phyloP scores from a whole-genome alignment of 1,140 invertebrate species.

The Drosophila repleta region DNA sequence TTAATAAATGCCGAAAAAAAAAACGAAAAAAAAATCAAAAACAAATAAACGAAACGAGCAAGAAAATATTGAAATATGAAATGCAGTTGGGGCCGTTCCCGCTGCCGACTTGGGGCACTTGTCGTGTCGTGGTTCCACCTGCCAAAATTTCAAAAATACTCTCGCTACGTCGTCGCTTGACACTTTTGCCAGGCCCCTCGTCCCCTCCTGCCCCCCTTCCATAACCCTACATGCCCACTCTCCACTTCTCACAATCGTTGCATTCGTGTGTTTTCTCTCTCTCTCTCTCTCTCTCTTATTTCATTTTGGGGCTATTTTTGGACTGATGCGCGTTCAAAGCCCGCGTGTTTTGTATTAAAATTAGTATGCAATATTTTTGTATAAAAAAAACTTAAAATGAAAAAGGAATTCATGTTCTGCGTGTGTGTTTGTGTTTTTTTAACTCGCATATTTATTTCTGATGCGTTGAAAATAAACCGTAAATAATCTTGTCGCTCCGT shows the following conservation, averaged over 20 bases:
- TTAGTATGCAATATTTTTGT: slow-evolving; percentile 82
- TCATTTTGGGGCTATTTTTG: slow-evolving; percentile 64
- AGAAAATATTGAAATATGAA: slow-evolving; percentile 77
- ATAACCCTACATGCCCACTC: neutral
- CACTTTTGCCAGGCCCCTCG: slow-evolving; percentile 57
- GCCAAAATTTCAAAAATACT: slow-evolving; percentile 72
- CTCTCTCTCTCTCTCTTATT: slow-evolving; percentile 42
- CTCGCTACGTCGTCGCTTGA: slow-evolving; percentile 53
- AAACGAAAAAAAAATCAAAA: slow-evolving; percentile 7
- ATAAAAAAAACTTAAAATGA: slow-evolving; percentile 28
- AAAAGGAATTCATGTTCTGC: slow-evolving; percentile 56
- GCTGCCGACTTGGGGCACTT: slow-evolving; percentile 52
- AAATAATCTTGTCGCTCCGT: slow-evolving; percentile 73
- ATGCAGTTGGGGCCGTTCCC: slow-evolving; percentile 50
- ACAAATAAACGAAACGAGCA: slow-evolving; percentile 40
- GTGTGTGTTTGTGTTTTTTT: slow-evolving; percentile 32
- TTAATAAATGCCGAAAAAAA: slow-evolving; percentile 4
- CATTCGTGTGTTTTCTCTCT: slow-evolving; percentile 12
- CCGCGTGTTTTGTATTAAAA: slow-evolving; percentile 81
- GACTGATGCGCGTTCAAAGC: slow-evolving; percentile 62
- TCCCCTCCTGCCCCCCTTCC: slow-evolving; percentile 18
- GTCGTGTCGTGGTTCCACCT: slow-evolving; percentile 76
- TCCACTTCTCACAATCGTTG: neutral
- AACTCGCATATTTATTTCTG: slow-evolving; percentile 70
- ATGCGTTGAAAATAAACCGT: slow-evolving; percentile 81